Base-by-base conservation (phyloP, 1,140 invertebrate genomes). In the Habropoda laboriosa region DNA sequence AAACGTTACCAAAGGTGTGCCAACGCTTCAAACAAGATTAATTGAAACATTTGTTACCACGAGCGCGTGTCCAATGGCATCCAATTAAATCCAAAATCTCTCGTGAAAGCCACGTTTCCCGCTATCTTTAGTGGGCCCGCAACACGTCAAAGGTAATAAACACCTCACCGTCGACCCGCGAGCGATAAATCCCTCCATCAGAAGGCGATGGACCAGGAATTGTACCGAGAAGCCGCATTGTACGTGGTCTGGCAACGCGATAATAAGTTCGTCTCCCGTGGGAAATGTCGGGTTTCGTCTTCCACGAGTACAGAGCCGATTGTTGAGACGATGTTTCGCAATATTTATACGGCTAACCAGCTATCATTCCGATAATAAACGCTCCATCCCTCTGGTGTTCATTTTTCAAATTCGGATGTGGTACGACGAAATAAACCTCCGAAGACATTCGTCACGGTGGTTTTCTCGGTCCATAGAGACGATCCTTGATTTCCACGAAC, bases 261-360 rank as follows among this genome's bases (percentile, higher is more conserved):
- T 67, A 57, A 55, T 76, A 76, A 76, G 51, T 67, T 67, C 38
- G 1, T 30, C 10, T 27, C 73, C n/a, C 60, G 16, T 53, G 73
- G 61, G 61, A 75, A 66, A 66, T 42, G 49, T 64, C 21, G 47
- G n/a, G 61, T 16, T 24, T 10, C 27, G 49, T 55, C 35, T 32
- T 47, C n/a, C n/a, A 3, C n/a, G 45, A 55, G n/a, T 21, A 16
- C 4, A 40, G 24, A 16, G 49, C 38, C 35, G 49, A 58, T 71
- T 10, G 70, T 58, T 16, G 21, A 24, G 21, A 24, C 40, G 18
- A 32, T 38, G 60, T 64, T 79, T 79, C 49, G 57, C 73, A 47
- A 82, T 79, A 86, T 81, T 82, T 81, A 74, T 79, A 47, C 55
- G 42, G 38, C 51, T 74, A 67, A 83, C 72, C 64, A 83, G 61